Base-by-base conservation (phyloP, 2,888 invertebrate species). In the Parapristionchus giblindavisi region DNA sequence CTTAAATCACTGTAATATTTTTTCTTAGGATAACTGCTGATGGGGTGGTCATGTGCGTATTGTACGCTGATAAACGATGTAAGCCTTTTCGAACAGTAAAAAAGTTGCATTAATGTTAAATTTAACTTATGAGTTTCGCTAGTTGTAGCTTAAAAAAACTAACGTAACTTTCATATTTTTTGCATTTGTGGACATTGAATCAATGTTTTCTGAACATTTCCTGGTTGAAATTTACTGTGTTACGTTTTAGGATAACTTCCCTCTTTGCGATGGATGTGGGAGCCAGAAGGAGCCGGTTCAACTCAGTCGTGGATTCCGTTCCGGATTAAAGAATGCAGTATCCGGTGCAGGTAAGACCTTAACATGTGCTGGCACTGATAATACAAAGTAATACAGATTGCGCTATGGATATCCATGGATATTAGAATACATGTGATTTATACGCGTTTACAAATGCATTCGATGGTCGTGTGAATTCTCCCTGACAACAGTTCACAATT, bases 61-160 rank as follows among this genome's bases (percentile, higher is more conserved):
- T 70, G 70, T 29, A 70, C 70, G 21, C 43, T 70, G 14, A 70
- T 70, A 14, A 70, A 70, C 70, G 54, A 70, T 52, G 70, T n/a
- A n/a, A n/a, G n/a, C n/a, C n/a, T 70, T 66, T 4, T 40, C 5
- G 36, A 2, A 36, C 40, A 17, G 34, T 60, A 36, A 32, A 4
- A 58, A 32, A 8, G 32, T 32, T 36, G 24, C 14, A n/a, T n/a
- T 40, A 3, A 1, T 40, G 11, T 63, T 38, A 6, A 2, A 6
- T 56, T 58, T 29, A 34, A 61, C 29, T 40, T 61, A 36, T 24
- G n/a, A n/a, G n/a, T n/a, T n/a, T n/a, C n/a, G n/a, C n/a, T n/a
- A n/a, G n/a, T n/a, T n/a, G n/a, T n/a, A n/a, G n/a, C n/a, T n/a
- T n/a, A n/a, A n/a, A n/a, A n/a, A n/a, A n/a, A n/a, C n/a, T n/a